Evolutionary conservation across 1,140 invertebrate species (phyloP), one percentile per base, ranked within the genome.

Genomic region (Conopomorpha cramerella): DNA sequence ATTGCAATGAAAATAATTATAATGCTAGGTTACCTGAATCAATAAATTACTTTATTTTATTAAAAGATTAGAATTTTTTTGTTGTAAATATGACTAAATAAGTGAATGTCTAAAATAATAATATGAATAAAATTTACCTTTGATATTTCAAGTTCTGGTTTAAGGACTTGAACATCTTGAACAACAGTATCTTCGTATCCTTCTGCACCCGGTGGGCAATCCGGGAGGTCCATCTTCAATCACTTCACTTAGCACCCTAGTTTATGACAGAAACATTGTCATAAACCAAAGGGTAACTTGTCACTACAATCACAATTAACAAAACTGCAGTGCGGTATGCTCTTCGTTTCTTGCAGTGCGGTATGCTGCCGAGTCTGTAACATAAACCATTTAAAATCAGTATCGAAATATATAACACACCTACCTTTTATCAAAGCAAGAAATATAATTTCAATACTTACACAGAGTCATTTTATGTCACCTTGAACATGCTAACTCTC

Each of bases 161-260:
- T 76, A n/a, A n/a, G n/a, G n/a, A n/a, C n/a, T n/a, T n/a, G n/a
- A n/a, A n/a, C n/a, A n/a, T 63, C 33, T 67, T 67, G 59, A 28
- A 44, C 48, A 25, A 76, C 62, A n/a, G 67, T 45, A 41, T 74
- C 67, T 49, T 72, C 26, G 44, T 76, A 76, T 15, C 71, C 71
- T 46, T 76, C 71, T 29, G 71, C 52, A 28, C 71, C 71, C 0
- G 71, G 71, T 16, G 71, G 71, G 36, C 71, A 70, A 43, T 76
- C 71, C 0, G 71, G 71, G 2, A 72, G 55, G 3, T 76, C 71
- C 71, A 76, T 76, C 46, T 61, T 66, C 47, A 56, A 19, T 33
- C 71, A 70, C 67, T 67, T 64, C 67, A 72, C 67, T 67, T 55
- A 40, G n/a, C n/a, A n/a, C n/a, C n/a, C 40, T 48, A 55, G 65